Evolutionary conservation across 2,888 invertebrate genomes (phyloP), one percentile per base, ranked within the genome.

Genomic region (Morpho achilles): DNA sequence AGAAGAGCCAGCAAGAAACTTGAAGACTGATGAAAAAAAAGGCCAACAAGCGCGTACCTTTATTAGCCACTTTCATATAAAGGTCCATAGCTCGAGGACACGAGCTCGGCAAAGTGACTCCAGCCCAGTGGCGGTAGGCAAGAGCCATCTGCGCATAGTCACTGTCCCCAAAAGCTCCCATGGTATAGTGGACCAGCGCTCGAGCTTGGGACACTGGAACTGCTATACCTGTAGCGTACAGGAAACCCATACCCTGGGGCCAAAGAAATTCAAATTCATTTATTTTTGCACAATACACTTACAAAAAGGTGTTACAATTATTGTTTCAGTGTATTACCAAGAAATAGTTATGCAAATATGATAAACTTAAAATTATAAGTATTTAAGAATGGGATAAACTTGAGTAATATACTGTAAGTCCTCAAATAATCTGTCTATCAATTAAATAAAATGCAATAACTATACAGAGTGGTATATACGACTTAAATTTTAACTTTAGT

Each of bases 61-160:
- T 96, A 68, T 95, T 94, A 5, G 98, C 98, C 0, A 98, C 98
- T 75, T 95, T 95, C 76, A 96, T 94, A 80, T 99, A 99, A 75
- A 95, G 95, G 60, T 96, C 95, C 65, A 99, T 91, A 0, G 99
- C 97, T 70, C 94, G 95, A 73, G 98, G 98, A 81, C 99, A 99
- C 70, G 95, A 97, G 9, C 94, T 92, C 5, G 96, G 93, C 6
- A 99, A 96, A 40, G 97, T 96, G 52, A 98, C 94, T 0, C 99
- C 99, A 23, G 96, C 94, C 94, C 96, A 97, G 87, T 98, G 95
- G 1, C 99, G 93, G 88, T 99, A 99, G 0, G 97, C 99, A 59
- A 99, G 87, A 22, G 97, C 96, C 99, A 99, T 99, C 90, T 98
- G 98, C 0, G 99, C 98, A 89, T 95, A 95, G 22, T 96, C 94